phyloP scores from a whole-genome alignment of 2,113 vertebrate species.

The Lontra canadensis region DNA sequence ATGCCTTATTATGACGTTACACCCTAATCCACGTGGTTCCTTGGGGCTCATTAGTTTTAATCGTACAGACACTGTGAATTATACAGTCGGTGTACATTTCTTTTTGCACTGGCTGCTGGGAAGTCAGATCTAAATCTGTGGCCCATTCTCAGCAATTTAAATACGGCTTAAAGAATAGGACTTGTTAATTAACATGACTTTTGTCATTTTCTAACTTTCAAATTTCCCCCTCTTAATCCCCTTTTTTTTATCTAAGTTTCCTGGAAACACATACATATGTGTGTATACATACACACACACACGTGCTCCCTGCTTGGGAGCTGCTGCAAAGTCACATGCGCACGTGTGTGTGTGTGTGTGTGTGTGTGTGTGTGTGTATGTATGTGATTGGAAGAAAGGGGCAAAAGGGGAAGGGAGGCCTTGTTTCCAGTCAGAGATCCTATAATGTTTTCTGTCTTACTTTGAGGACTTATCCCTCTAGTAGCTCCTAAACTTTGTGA shows the following conservation, averaged over 20 bases:
- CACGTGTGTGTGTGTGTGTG: too few relatives aligned
- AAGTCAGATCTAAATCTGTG: background rate
- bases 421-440: background rate
- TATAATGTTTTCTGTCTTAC: background rate
- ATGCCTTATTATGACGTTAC: background rate
- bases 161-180: background rate
- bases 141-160: background rate
- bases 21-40: background rate
- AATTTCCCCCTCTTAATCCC: background rate
- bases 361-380: background rate
- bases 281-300: background rate
- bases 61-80: background rate
- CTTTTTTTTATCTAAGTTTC: background rate
- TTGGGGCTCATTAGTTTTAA: background rate
- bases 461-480: background rate
- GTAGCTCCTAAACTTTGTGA: background rate
- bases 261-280: background rate
- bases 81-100: background rate
- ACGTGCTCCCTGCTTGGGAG: too few relatives aligned
- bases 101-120: background rate
- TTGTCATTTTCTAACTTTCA: background rate
- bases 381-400: background rate
- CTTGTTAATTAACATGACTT: background rate
- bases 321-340: too few relatives aligned
- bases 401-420: background rate